Conservation (phyloP, 2,113 vertebrate species). For the Dicaeum eximium region DNA sequence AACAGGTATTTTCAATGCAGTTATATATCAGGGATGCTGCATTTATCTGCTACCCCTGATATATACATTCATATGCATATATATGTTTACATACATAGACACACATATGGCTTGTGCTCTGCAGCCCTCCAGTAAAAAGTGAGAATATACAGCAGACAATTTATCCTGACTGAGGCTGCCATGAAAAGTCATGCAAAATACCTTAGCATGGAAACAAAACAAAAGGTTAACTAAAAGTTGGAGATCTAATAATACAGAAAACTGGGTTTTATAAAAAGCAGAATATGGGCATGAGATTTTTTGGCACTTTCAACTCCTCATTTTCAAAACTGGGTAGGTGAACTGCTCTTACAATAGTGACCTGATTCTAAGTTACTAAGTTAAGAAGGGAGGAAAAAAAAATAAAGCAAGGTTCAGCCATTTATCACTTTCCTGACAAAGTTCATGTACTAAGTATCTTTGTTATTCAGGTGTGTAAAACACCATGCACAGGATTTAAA, state of each 20-base stretch:
- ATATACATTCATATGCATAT: neutral
- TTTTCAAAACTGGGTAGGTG: neutral
- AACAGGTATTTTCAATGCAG: neutral
- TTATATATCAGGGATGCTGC: neutral
- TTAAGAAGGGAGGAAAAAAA: neutral
- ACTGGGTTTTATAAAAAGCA: neutral
- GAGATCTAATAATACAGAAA: neutral
- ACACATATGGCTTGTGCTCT: neutral
- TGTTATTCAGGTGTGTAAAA: neutral
- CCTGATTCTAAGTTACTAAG: neutral
- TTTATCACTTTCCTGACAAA: neutral
- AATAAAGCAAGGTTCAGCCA: neutral
- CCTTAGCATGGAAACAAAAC: neutral
- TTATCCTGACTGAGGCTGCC: neutral
- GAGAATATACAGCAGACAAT: neutral
- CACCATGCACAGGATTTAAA: neutral
- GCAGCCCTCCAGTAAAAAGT: neutral
- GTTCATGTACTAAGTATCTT: neutral
- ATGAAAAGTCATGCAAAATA: neutral
- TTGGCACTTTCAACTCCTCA: neutral
- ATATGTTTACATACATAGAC: neutral
- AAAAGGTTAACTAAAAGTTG: neutral
- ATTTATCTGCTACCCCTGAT: neutral
- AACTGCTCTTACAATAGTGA: neutral
- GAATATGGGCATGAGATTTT: neutral